Evolutionary conservation across 2,797 vertebrate species (phyloP).

Genomic region (Steatocranus sp.): DNA sequence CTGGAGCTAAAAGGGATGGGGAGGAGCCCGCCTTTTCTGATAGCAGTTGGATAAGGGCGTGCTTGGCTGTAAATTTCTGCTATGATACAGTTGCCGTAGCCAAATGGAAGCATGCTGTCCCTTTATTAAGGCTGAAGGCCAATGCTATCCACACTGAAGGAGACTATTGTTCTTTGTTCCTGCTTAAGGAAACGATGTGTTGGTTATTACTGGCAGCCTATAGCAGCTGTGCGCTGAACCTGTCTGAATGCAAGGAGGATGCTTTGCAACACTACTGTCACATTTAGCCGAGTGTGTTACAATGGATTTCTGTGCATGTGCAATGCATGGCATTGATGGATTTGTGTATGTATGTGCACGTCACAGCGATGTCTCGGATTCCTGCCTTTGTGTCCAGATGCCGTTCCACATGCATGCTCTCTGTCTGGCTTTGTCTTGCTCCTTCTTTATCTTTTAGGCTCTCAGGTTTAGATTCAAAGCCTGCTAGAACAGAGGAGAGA

Average conservation of each 20-base stretch:
- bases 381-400: slow-evolving; percentile 77
- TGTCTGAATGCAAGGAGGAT: slow-evolving; percentile 21
- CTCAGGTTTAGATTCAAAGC: slow-evolving; percentile 23
- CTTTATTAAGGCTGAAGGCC: slow-evolving; percentile 49
- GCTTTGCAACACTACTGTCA: slow-evolving; percentile 14
- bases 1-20: slow-evolving; percentile 25
- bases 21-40: neutral
- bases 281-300: neutral
- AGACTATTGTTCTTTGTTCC: slow-evolving; percentile 74
- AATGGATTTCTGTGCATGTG: slow-evolving; percentile 1
- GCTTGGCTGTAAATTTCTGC: slow-evolving; percentile 24
- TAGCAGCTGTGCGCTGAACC: slow-evolving; percentile 45
- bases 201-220: slow-evolving; percentile 46
- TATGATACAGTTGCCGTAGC: slow-evolving; percentile 34
- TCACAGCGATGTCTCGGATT: slow-evolving; percentile 67
- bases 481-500: slow-evolving; percentile 7
- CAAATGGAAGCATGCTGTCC: slow-evolving; percentile 43
- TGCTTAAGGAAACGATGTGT: slow-evolving; percentile 59
- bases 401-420: slow-evolving; percentile 76
- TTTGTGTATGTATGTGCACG: slow-evolving; percentile 8
- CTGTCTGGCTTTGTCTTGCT: slow-evolving; percentile 34
- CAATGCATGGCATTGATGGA: neutral
- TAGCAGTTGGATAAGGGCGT: slow-evolving; percentile 27
- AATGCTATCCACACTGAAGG: slow-evolving; percentile 50
- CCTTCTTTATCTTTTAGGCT: slow-evolving; percentile 34